Percentiles rank a stretch among this genome's conserved stretches.
Evolutionary conservation across 2,797 vertebrate species (phyloP).

Genomic region (Distichodus sexfasciatus): DNA sequence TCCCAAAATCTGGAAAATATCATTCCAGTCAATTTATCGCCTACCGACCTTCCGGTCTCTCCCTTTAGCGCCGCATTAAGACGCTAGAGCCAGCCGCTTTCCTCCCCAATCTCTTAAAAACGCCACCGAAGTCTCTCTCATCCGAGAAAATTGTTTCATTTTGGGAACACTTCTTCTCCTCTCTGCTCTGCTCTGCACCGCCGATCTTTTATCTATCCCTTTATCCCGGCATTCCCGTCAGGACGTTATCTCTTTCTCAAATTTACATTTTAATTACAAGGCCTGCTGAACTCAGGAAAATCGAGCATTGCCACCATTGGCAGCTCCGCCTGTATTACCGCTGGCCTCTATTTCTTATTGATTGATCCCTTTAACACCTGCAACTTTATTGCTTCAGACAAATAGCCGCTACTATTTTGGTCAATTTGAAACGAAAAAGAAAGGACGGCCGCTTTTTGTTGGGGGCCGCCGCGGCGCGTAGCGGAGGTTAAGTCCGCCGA

Average conservation of each 20-base stretch:
- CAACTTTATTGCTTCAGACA: constrained; percentile 81
- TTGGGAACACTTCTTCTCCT: constrained; percentile 36
- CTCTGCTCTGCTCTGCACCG: constrained; percentile 66
- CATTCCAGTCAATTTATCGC: too few species aligned
- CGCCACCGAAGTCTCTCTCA: constrained; percentile 8
- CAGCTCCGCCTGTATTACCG: constrained; percentile 68
- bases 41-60: too few species aligned
- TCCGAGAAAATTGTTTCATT: constrained; percentile 35
- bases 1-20: too few species aligned
- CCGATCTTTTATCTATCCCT: constrained; percentile 86
- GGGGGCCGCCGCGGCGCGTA: too few species aligned
- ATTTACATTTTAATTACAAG: constrained; percentile 99
- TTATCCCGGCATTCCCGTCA: constrained; percentile 94
- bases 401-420: constrained; percentile 79
- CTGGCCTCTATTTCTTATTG: constrained; percentile 78
- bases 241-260: constrained; percentile 97
- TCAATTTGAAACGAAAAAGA: constrained; percentile 76
- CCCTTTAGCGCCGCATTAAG: constrained; percentile 42
- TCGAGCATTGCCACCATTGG: constrained; percentile 89
- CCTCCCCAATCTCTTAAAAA: constrained; percentile 6
- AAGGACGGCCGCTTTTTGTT: constrained; percentile 62
- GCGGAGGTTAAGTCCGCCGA: too few species aligned
- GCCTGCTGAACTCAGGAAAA: constrained; percentile 92
- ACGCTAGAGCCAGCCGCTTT: constrained; percentile 18
- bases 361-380: constrained; percentile 78